phyloP scores from a whole-genome alignment of 2,113 vertebrate genomes.

The Ctenodactylus gundi region DNA sequence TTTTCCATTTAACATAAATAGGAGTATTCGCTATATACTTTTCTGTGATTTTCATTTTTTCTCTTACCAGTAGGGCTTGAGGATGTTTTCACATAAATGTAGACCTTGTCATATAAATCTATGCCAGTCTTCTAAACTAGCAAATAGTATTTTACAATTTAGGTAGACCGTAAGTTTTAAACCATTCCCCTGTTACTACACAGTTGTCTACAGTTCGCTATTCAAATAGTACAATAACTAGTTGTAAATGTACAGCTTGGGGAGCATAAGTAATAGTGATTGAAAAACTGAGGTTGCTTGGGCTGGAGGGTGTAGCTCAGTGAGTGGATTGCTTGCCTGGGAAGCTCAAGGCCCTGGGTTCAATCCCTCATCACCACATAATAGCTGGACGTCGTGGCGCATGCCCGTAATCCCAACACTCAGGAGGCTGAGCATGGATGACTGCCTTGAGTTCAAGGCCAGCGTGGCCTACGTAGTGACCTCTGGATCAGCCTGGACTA shows the following conservation, averaged over 20 bases:
- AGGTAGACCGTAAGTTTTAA: neutral
- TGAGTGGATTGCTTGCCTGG: too few species aligned
- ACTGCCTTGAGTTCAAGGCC: too few species aligned
- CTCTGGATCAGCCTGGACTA: too few species aligned
- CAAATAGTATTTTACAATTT: neutral
- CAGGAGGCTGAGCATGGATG: too few species aligned
- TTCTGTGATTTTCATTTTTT: neutral
- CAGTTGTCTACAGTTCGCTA: neutral
- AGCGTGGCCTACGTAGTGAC: too few species aligned
- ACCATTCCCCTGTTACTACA: neutral
- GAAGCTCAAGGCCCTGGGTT: too few species aligned
- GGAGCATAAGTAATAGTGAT: too few species aligned
- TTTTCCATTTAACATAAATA: neutral
- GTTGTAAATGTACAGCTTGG: neutral
- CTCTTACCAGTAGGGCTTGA: neutral
- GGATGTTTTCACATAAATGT: neutral
- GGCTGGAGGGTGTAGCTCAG: too few species aligned
- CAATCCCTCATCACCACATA: too few species aligned
- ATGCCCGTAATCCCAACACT: too few species aligned
- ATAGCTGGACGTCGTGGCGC: too few species aligned
- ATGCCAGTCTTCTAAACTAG: neutral
- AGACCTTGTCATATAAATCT: conserved; percentile 31
- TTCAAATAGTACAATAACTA: neutral
- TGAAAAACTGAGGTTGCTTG: neutral
- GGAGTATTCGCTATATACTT: neutral